Evolutionary conservation across 1,140 invertebrate species (phyloP).

Genomic region (Danaus plexippus): DNA sequence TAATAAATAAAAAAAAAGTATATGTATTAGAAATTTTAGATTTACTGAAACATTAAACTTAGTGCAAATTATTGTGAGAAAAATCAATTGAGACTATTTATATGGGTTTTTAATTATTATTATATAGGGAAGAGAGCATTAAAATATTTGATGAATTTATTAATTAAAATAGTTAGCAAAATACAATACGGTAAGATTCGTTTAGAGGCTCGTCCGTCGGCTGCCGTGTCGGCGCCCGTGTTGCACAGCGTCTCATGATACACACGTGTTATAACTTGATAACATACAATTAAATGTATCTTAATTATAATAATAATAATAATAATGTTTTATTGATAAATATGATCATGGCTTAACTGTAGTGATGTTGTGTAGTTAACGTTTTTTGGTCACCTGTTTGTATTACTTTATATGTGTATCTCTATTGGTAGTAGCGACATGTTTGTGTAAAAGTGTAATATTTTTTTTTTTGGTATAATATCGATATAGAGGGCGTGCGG

Average conservation of each 20-base stretch:
- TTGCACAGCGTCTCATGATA: conserved; percentile 41
- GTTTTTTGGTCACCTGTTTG: conserved; percentile 63
- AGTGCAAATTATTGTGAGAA: conserved; percentile 69
- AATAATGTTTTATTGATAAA: conserved; percentile 65
- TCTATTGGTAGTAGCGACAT: conserved; percentile 67
- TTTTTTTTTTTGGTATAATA: conserved; percentile 45
- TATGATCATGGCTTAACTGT: conserved; percentile 70
- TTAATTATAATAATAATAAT: conserved; percentile 34
- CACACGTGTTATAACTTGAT: conserved; percentile 48
- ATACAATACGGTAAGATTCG: conserved; percentile 71
- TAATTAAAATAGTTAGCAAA: conserved; percentile 72
- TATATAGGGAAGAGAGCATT: conserved; percentile 62
- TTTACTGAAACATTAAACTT: conserved; percentile 68
- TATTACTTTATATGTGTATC: conserved; percentile 71
- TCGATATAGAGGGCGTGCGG: conserved; percentile 34
- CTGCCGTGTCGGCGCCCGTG: conserved; percentile 26
- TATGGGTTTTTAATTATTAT: conserved; percentile 71
- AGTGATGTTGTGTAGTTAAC: conserved; percentile 69
- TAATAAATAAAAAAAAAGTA: conserved; percentile 50
- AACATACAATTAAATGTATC: conserved; percentile 56
- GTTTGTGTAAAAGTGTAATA: conserved; percentile 66
- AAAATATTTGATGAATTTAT: conserved; percentile 72
- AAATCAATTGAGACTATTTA: conserved; percentile 70
- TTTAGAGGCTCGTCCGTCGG: conserved; percentile 64
- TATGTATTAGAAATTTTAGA: conserved; percentile 72